These are phyloP conservation scores for Gymnarchus niloticus DNA, from an alignment of 2,113 vertebrate species.

Conservation along the genomic window DNA sequence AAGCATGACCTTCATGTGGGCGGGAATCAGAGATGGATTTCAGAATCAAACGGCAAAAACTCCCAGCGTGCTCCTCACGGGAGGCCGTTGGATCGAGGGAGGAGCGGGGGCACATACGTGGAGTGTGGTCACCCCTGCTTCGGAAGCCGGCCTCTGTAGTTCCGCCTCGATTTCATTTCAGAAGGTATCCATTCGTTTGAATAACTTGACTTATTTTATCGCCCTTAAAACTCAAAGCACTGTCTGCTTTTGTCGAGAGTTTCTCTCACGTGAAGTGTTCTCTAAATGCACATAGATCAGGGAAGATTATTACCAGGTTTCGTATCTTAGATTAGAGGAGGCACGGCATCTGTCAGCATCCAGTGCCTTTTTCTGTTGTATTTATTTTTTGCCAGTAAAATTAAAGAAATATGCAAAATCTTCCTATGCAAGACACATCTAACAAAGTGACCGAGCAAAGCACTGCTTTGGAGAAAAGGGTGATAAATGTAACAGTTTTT, in stretches of 20 bases:
- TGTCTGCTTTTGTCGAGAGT: background rate
- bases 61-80: background rate
- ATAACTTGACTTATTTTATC: background rate
- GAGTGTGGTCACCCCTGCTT: background rate
- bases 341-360: background rate
- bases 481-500: background rate
- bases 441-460: background rate
- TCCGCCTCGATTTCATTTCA: background rate
- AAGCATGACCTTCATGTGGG: background rate
- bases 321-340: background rate
- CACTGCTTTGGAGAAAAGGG: background rate
- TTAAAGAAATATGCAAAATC: constrained; percentile 2
- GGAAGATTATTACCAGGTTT: background rate
- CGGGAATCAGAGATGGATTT: background rate
- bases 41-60: background rate
- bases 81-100: background rate
- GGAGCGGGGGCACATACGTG: background rate
- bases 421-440: constrained; percentile 18
- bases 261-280: background rate
- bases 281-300: background rate
- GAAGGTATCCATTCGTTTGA: background rate
- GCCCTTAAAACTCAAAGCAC: background rate
- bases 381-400: constrained; percentile 12
- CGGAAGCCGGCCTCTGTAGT: background rate
- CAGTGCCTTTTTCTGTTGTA: constrained; percentile 3